Evolutionary conservation across 2,113 vertebrate species (phyloP), one percentile per base, ranked within the genome.

Genomic region (Monopterus albus): DNA sequence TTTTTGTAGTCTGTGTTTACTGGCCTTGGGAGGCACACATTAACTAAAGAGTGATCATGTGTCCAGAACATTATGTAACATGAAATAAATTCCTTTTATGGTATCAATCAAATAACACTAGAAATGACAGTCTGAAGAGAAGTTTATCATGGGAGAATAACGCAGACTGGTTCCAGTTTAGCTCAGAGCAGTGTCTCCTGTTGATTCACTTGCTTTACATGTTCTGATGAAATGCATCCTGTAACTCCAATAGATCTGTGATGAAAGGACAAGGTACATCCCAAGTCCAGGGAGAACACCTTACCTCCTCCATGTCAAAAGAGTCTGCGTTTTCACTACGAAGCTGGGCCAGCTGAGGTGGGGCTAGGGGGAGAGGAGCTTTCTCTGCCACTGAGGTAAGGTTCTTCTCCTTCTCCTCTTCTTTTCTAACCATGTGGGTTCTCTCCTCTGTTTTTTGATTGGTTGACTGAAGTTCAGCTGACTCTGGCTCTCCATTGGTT

Each of bases 271-370:
- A n/a, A n/a, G n/a, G n/a, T n/a, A n/a, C n/a, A n/a, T n/a, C n/a
- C n/a, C n/a, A n/a, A n/a, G n/a, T n/a, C n/a, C 15, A 1, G 4
- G 56, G n/a, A 26, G n/a, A 38, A 28, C 11, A 4, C 3, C 3
- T 5, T 93, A 97, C 98, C 97, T 99, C 98, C 75, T 99, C 97
- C 93, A 99, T 96, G 83, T 99, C 98, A 18, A 99, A 99, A 20
- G 97, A 99, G 83, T 98, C 94, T 42, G 95, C 90, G 29, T 95
- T 94, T 60, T 95, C 95, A 3, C 52, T 80, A 72, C 94, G 91
- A 9, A 97, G 91, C 64, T 90, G 95, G 10, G 72, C 75, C 36
- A 97, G 52, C 33, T 92, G 94, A 88, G 93, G 79, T 82, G 94
- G 40, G 74, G 35, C 0, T 0, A 90, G 86, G 31, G 25, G 2